These are phyloP conservation scores for Drosophila picticornis DNA, from an alignment of 2,888 invertebrate species.

Conservation along the genomic window DNA sequence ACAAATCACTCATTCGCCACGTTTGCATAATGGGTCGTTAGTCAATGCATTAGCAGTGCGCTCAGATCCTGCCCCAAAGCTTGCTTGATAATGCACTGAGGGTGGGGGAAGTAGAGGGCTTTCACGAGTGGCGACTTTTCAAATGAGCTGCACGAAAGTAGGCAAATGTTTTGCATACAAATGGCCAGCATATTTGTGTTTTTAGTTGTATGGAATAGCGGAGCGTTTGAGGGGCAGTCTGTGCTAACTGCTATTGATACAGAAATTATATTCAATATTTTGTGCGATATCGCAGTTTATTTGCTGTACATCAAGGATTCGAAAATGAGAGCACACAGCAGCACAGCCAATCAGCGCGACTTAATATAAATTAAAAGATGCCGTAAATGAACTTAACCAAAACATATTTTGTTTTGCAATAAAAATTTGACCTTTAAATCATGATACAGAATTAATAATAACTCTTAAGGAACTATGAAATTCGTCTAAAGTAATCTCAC, in stretches of 20 bases:
- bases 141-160: constrained; percentile 19
- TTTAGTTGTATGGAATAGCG: constrained; percentile 13
- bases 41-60: constrained; percentile 74
- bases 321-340: neutral
- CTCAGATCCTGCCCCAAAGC: constrained; percentile 4
- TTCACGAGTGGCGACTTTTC: neutral
- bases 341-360: neutral
- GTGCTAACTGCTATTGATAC: neutral
- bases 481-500: neutral
- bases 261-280: constrained; percentile 18
- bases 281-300: neutral
- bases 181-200: constrained; percentile 38
- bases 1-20: constrained; percentile 50
- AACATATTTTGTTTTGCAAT: neutral
- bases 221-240: neutral
- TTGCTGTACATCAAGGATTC: neutral
- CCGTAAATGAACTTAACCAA: neutral
- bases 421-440: neutral
- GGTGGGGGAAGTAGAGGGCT: too few relatives aligned
- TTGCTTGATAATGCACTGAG: constrained; percentile 7
- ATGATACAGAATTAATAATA: neutral
- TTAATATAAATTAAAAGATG: neutral
- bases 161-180: constrained; percentile 51
- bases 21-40: constrained; percentile 69
- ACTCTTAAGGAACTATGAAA: neutral